Conservation (phyloP, 2,797 vertebrate species). For the Sebastes elongatus region DNA sequence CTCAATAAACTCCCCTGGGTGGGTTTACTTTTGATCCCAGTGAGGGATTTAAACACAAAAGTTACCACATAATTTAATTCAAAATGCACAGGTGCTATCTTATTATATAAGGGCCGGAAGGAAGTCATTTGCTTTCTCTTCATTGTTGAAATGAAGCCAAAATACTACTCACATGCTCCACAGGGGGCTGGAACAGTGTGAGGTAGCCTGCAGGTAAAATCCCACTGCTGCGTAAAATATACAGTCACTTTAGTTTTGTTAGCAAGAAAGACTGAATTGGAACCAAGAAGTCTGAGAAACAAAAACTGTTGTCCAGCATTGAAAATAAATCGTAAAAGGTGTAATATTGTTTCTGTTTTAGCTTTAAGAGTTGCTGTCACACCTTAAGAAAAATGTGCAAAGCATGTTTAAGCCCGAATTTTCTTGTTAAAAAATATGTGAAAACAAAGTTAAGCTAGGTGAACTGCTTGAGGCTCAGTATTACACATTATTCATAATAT, state of each 20-base stretch:
- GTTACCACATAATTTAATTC: constrained; percentile 11
- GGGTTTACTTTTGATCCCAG: constrained; percentile 23
- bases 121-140: constrained; percentile 5
- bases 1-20: constrained; percentile 14
- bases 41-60: not conserved
- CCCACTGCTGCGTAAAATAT: not conserved
- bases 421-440: not conserved
- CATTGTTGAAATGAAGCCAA: constrained; percentile 14
- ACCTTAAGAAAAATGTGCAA: not conserved
- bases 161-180: not conserved
- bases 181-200: not conserved
- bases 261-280: not conserved
- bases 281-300: not conserved
- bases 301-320: not conserved
- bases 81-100: constrained; percentile 25
- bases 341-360: not conserved
- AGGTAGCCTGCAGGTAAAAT: constrained; percentile 25
- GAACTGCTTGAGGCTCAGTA: not conserved
- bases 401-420: not conserved
- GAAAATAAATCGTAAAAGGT: not conserved
- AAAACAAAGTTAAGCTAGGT: not conserved
- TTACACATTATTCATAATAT: not conserved
- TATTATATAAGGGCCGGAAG: not conserved
- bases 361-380: not conserved
- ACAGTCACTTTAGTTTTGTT: not conserved